Percentiles rank a stretch among this genome's conserved stretches.
phyloP scores from a whole-genome alignment of 2,113 vertebrate species.

The Myiozetetes cayanensis region DNA sequence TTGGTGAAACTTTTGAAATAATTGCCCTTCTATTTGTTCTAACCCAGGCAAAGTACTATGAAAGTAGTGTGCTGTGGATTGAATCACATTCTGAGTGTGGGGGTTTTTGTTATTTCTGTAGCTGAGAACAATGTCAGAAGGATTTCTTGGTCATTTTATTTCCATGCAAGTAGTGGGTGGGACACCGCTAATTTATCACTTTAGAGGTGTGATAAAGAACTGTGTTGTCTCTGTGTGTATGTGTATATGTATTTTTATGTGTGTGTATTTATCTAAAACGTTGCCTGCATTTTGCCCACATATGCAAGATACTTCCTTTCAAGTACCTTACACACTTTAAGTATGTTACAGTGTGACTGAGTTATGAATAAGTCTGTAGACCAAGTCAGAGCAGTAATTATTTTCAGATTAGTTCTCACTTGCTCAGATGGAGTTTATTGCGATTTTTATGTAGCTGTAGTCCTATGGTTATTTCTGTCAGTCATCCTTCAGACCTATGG shows the following conservation, averaged over 20 bases:
- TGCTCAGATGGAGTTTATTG: background rate
- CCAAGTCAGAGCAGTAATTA: background rate
- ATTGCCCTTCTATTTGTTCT: background rate
- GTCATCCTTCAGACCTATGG: background rate
- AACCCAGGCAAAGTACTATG: background rate
- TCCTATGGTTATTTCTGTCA: background rate
- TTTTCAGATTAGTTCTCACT: background rate
- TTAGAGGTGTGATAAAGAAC: background rate
- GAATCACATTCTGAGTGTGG: background rate
- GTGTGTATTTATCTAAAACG: background rate
- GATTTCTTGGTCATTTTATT: background rate
- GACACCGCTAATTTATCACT: background rate
- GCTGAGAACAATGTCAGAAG: background rate
- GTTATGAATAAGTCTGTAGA: background rate
- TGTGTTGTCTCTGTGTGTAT: accelerated
- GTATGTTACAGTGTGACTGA: background rate
- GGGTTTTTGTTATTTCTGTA: background rate
- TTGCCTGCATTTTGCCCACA: background rate
- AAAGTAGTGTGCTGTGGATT: background rate
- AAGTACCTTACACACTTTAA: background rate
- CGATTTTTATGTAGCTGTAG: background rate
- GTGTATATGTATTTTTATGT: background rate
- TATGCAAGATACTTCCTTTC: background rate
- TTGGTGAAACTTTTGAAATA: background rate
- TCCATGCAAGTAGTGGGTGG: background rate